These are phyloP conservation scores for Stenolophus ochropezus DNA, from an alignment of 2,888 invertebrate species.

Conservation along the genomic window DNA sequence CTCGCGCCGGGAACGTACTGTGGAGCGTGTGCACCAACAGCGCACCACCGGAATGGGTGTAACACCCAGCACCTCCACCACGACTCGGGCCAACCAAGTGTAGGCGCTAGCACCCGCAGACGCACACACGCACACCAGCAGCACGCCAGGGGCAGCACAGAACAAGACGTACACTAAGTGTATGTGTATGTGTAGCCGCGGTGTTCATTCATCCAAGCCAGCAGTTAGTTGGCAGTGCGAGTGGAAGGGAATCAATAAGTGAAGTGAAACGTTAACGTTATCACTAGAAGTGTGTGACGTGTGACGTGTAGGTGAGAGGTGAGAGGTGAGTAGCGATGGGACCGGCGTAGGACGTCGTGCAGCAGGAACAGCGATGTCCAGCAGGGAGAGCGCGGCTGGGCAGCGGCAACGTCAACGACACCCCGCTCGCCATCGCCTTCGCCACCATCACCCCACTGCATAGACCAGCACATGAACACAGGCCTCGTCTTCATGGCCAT, in stretches of 20 bases:
- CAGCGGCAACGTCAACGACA: background rate
- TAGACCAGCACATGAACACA: slow-evolving; percentile 28
- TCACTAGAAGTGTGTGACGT: slow-evolving; percentile 44
- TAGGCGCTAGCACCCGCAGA: background rate
- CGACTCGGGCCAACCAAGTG: background rate
- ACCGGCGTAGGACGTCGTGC: background rate
- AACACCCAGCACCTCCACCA: slow-evolving; percentile 62
- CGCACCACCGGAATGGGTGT: slow-evolving; percentile 66
- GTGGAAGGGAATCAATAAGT: slow-evolving; percentile 64
- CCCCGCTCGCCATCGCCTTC: background rate
- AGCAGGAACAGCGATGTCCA: background rate
- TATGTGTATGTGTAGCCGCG: slow-evolving; percentile 6
- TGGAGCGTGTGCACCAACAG: slow-evolving; percentile 22
- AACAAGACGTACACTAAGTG: background rate
- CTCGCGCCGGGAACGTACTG: slow-evolving; percentile 43
- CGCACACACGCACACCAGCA: background rate
- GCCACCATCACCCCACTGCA: background rate
- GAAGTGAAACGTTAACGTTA: slow-evolving; percentile 45
- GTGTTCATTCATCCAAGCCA: slow-evolving; percentile 35
- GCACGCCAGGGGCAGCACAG: background rate
- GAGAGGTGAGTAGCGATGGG: background rate
- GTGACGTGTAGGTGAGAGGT: slow-evolving; percentile 35
- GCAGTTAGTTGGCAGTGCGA: slow-evolving; percentile 61
- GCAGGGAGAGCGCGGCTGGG: slow-evolving; percentile 1
- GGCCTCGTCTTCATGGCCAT: slow-evolving; percentile 72